Evolutionary conservation across 2,888 invertebrate genomes (phyloP).

Genomic region (Pecten maximus): DNA sequence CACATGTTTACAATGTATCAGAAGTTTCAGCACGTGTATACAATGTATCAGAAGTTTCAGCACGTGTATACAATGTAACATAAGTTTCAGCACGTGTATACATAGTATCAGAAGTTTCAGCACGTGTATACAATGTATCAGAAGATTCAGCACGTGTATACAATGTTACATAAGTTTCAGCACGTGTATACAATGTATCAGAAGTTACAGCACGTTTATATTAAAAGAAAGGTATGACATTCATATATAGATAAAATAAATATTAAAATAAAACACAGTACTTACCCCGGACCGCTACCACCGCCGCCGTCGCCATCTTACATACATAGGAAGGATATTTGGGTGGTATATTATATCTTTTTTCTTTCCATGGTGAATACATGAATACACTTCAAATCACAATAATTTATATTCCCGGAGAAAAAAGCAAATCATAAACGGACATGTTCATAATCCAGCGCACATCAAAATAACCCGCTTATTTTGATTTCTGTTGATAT

Average conservation of each 20-base stretch:
- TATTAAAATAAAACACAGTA: not conserved
- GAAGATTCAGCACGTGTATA: not conserved
- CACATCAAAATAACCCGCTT: not conserved
- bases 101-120: not conserved
- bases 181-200: not conserved
- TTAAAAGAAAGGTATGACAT: not conserved
- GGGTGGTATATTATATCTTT: not conserved
- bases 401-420: not conserved
- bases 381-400: not conserved
- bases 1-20: not conserved
- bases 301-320: constrained; percentile 17
- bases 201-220: not conserved
- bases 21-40: not conserved
- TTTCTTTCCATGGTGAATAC: constrained; percentile 31
- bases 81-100: not conserved
- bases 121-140: not conserved
- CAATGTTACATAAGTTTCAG: not conserved
- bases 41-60: not conserved
- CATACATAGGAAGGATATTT: not conserved
- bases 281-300: constrained; percentile 5
- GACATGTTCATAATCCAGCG: not conserved
- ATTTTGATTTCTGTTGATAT: not conserved
- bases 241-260: not conserved
- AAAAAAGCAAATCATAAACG: not conserved
- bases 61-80: not conserved